phyloP scores from a whole-genome alignment of 2,888 invertebrate genomes.

The Hydraecia micacea region DNA sequence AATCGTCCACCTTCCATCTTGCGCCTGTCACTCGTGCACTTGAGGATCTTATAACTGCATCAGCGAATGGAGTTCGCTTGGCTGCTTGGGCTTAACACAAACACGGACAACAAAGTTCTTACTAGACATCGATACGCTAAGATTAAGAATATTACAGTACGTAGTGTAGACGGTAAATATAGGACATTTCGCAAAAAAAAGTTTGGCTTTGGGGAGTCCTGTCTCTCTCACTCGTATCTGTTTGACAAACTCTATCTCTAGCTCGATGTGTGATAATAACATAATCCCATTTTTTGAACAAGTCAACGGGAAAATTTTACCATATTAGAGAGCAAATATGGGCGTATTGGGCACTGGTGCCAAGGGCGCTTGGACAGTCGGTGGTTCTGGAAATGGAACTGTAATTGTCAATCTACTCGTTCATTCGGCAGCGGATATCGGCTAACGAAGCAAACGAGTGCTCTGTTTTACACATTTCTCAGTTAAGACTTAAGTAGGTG shows the following conservation, averaged over 20 bases:
- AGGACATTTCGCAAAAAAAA: background rate
- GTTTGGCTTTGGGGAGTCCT: background rate
- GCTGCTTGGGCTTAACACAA: background rate
- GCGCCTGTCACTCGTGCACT: background rate
- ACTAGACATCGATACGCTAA: background rate
- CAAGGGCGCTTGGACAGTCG: constrained; percentile 61
- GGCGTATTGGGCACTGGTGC: constrained; percentile 29
- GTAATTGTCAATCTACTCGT: constrained; percentile 80
- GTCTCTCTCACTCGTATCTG: background rate
- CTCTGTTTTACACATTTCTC: constrained; percentile 39
- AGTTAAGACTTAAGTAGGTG: constrained; percentile 18
- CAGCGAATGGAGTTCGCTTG: background rate
- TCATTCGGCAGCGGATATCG: constrained; percentile 78
- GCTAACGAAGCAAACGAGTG: constrained; percentile 70
- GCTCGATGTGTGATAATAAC: background rate
- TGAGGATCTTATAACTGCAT: background rate
- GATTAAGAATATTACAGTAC: background rate
- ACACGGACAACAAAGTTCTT: background rate
- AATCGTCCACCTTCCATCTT: background rate
- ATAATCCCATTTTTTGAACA: background rate
- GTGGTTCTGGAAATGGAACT: constrained; percentile 76
- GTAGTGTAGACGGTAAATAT: background rate
- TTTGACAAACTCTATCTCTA: background rate
- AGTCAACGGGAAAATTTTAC: constrained; percentile 2
- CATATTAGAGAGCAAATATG: constrained; percentile 31